These are phyloP conservation scores for Caenorhabditis wallacei DNA, from an alignment of 2,888 invertebrate genomes.

Conservation along the genomic window DNA sequence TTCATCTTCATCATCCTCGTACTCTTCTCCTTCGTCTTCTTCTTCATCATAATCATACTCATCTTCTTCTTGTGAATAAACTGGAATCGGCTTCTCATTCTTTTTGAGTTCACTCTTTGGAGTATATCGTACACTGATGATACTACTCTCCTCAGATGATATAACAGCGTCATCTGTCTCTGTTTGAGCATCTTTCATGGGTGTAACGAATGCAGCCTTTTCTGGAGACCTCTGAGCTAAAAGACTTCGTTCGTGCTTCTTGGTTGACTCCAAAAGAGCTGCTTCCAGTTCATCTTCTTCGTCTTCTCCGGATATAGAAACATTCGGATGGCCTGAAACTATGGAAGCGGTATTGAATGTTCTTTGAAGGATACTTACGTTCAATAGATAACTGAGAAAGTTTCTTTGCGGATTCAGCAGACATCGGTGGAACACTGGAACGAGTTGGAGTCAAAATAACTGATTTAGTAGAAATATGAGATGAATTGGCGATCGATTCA, in stretches of 20 bases:
- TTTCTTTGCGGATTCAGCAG: background rate
- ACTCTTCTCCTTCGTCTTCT: slow-evolving; percentile 18
- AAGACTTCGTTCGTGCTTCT: slow-evolving; percentile 28
- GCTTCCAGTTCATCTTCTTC: slow-evolving; percentile 56
- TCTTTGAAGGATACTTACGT: slow-evolving; percentile 3
- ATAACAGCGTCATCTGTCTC: slow-evolving; percentile 40
- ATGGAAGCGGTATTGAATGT: background rate
- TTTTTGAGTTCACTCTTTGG: slow-evolving; percentile 8
- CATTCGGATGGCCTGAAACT: slow-evolving; percentile 10
- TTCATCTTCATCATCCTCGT: slow-evolving; percentile 15
- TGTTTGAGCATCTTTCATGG: slow-evolving; percentile 51
- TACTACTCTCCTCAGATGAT: slow-evolving; percentile 25
- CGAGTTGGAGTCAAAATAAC: slow-evolving; percentile 47
- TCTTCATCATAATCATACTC: background rate
- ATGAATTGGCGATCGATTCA: slow-evolving; percentile 30
- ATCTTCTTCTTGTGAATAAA: slow-evolving; percentile 8
- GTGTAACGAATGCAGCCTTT: slow-evolving; percentile 8
- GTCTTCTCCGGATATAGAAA: slow-evolving; percentile 31
- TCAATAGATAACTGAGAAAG: slow-evolving; percentile 20
- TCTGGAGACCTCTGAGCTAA: slow-evolving; percentile 12
- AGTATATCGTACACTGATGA: slow-evolving; percentile 32
- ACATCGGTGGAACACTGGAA: background rate
- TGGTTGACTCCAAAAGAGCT: slow-evolving; percentile 48
- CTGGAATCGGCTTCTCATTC: background rate
- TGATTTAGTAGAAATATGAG: slow-evolving; percentile 46